Conservation (phyloP, 2,797 vertebrate species). For the Threskiornis aethiopicus region DNA sequence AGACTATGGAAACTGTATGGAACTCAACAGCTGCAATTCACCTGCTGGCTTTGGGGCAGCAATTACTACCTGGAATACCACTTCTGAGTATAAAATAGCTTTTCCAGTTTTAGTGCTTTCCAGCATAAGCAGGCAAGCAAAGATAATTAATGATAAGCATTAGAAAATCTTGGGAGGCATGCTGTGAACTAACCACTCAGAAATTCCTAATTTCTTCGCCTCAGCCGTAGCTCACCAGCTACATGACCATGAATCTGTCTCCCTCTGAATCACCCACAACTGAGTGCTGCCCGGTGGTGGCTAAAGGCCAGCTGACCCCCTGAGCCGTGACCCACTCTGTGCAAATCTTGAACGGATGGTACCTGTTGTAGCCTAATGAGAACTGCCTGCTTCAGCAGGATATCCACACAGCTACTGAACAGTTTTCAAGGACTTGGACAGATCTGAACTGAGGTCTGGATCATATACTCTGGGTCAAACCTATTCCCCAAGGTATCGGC, state of each 20-base stretch:
- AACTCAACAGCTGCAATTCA: background rate
- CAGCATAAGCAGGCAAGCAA: background rate
- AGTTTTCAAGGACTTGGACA: background rate
- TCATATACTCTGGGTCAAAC: background rate
- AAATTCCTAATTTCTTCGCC: background rate
- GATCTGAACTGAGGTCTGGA: background rate
- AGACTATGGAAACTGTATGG: background rate
- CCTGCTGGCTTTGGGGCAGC: background rate
- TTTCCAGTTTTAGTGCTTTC: background rate
- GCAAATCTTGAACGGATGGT: background rate
- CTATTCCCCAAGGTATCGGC: background rate
- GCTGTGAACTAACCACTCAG: background rate
- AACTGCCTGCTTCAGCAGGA: background rate
- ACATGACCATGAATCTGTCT: accelerated
- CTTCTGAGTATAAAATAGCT: background rate
- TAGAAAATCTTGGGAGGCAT: background rate
- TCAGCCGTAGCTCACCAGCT: background rate
- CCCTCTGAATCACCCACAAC: background rate
- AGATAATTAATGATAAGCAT: background rate
- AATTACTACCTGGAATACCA: background rate
- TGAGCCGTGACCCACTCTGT: accelerated
- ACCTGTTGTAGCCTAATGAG: background rate
- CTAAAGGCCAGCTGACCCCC: background rate
- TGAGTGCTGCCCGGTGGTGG: background rate
- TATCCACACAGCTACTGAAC: background rate